Evolutionary conservation across 2,888 invertebrate species (phyloP).

Genomic region (Philonicus albiceps): DNA sequence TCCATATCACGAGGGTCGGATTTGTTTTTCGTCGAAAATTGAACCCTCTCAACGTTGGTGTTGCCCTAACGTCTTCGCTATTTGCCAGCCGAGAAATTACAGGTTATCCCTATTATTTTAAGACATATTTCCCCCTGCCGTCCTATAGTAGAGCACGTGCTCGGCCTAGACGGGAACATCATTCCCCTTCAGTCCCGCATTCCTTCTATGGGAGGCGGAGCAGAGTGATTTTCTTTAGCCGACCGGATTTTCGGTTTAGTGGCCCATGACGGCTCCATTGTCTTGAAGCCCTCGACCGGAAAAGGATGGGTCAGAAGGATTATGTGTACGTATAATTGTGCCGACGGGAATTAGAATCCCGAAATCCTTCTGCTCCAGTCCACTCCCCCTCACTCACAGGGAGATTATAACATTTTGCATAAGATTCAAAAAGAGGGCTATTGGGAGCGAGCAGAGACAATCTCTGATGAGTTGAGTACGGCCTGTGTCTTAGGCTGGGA

Average conservation of each 20-base stretch:
- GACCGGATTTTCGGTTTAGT: constrained; percentile 28
- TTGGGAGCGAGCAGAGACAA: neutral
- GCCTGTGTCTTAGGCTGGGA: neutral
- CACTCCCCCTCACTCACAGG: neutral
- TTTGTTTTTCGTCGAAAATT: constrained; percentile 23
- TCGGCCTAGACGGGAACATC: neutral
- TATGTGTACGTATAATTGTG: constrained; percentile 11
- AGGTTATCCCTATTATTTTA: constrained; percentile 36
- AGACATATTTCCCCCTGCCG: neutral
- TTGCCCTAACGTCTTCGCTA: neutral
- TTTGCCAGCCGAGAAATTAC: constrained; percentile 26
- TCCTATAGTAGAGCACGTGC: neutral
- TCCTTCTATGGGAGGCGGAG: neutral
- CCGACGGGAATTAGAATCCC: neutral
- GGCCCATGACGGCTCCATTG: constrained; percentile 3
- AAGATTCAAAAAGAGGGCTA: neutral
- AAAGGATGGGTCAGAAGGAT: neutral
- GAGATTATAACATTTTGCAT: constrained; percentile 34
- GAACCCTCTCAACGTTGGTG: constrained; percentile 21
- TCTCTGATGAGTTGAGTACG: neutral
- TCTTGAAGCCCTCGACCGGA: neutral
- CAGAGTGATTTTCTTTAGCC: neutral
- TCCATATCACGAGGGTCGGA: neutral
- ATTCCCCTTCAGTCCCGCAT: neutral
- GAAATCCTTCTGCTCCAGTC: neutral